Evolutionary conservation across 2,113 vertebrate genomes (phyloP).

Genomic region (Uria aalge): DNA sequence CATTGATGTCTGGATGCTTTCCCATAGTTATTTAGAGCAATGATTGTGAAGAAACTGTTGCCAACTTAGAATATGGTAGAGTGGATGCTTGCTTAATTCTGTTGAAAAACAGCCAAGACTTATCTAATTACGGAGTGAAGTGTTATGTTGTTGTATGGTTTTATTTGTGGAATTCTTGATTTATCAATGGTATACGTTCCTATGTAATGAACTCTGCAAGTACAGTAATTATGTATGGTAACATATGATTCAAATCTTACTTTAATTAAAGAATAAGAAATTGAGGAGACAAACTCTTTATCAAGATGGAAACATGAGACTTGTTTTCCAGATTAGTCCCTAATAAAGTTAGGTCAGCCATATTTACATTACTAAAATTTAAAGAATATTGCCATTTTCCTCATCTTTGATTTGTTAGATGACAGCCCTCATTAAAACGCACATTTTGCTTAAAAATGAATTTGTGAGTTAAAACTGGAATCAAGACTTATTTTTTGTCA

Average conservation of each 20-base stretch:
- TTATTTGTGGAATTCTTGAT: not conserved
- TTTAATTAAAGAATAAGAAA: not conserved
- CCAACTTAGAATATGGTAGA: conserved; percentile 16
- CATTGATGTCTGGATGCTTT: not conserved
- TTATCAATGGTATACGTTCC: not conserved
- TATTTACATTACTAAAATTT: not conserved
- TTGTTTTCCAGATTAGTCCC: not conserved
- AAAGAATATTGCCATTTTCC: not conserved
- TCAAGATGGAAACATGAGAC: not conserved
- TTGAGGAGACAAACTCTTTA: not conserved
- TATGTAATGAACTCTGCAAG: not conserved
- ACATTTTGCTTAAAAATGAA: not conserved
- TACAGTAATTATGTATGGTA: not conserved
- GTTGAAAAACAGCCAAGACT: not conserved
- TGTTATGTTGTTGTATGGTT: not conserved
- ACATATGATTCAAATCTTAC: not conserved
- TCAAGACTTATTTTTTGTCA: not conserved
- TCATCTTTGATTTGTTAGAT: not conserved
- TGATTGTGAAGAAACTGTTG: not conserved
- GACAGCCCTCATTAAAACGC: not conserved
- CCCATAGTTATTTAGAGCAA: not conserved
- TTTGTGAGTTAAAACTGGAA: not conserved
- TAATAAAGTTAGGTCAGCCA: not conserved
- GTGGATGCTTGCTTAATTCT: not conserved
- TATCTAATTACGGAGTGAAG: not conserved